These are phyloP conservation scores for Stichopus horrens DNA, from an alignment of 53 echinoderm and acorn worm genomes.

Conservation along the genomic window DNA sequence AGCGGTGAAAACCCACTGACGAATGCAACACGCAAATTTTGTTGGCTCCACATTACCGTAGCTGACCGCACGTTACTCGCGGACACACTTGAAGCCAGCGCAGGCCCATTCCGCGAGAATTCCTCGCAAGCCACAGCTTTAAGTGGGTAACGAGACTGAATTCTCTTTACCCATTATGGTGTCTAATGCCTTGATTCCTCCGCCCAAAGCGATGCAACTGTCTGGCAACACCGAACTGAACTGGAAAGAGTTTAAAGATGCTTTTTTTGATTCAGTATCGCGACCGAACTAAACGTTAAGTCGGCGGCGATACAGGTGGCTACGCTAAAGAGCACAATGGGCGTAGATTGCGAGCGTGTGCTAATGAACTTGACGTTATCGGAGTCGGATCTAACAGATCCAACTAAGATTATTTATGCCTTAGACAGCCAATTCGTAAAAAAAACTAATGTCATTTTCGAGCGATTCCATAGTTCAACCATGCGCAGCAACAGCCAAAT, in stretches of 20 bases:
- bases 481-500: background rate
- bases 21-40: background rate
- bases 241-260: conserved; percentile 38
- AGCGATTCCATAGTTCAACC: background rate
- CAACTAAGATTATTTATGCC: conserved; percentile 20
- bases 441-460: conserved; percentile 28
- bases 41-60: background rate
- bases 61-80: background rate
- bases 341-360: conserved; percentile 28
- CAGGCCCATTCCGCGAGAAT: background rate
- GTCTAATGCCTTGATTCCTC: conserved; percentile 21
- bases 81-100: background rate
- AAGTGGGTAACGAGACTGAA: conserved; percentile 4
- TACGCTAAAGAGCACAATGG: conserved; percentile 26
- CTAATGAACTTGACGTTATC: conserved; percentile 1
- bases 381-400: conserved; percentile 9
- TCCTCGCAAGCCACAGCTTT: background rate
- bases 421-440: conserved; percentile 9
- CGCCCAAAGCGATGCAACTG: conserved; percentile 37
- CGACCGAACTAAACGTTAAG: background rate
- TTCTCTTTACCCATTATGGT: background rate
- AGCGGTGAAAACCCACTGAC: background rate
- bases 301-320: background rate
- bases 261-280: conserved; percentile 24
- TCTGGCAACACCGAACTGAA: conserved; percentile 31